Evolutionary conservation across 1,140 invertebrate species (phyloP).

Genomic region (Tetramorium simillimum): DNA sequence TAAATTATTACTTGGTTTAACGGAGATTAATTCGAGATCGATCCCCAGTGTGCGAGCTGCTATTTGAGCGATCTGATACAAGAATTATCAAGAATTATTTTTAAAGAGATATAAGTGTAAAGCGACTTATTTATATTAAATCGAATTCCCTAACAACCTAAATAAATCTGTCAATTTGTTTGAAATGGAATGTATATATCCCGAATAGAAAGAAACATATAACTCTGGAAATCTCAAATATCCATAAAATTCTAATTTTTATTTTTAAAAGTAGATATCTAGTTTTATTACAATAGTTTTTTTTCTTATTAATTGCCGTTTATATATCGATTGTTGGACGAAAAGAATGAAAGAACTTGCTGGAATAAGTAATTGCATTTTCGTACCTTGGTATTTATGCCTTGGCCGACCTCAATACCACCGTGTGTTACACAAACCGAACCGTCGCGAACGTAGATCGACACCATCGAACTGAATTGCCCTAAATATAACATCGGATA

Average conservation of each 20-base stretch:
- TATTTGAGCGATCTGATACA: conserved; percentile 89
- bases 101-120: neutral
- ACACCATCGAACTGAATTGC: conserved; percentile 88
- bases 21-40: conserved; percentile 88
- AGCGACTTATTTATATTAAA: neutral
- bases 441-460: conserved; percentile 91
- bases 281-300: neutral
- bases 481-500: conserved; percentile 83
- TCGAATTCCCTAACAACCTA: neutral
- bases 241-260: neutral
- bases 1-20: conserved; percentile 89
- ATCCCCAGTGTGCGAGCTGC: conserved; percentile 91
- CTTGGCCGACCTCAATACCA: conserved; percentile 95
- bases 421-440: conserved; percentile 91
- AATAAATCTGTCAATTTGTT: neutral
- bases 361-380: neutral
- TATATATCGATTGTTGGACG: neutral
- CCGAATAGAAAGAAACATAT: neutral
- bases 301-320: neutral
- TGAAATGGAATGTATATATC: neutral
- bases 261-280: neutral
- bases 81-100: neutral
- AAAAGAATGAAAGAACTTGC: neutral
- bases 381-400: conserved; percentile 90
- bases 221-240: neutral